Evolutionary conservation across 2,113 vertebrate species (phyloP).

Genomic region (Carettochelys insculpta): DNA sequence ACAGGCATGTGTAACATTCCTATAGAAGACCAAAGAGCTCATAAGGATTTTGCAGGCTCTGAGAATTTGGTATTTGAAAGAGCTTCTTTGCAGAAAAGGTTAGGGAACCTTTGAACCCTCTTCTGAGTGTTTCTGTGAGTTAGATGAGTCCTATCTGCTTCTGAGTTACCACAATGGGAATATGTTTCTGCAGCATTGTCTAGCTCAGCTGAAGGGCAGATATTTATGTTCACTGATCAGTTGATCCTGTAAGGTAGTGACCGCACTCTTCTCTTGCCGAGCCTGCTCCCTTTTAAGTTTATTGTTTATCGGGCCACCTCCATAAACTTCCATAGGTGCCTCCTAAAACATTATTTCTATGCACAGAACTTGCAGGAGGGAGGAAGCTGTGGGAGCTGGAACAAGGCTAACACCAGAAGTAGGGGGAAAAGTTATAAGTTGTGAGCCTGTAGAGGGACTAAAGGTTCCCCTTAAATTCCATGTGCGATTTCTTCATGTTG

Average conservation of each 20-base stretch:
- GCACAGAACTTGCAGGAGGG: not conserved
- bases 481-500: not conserved
- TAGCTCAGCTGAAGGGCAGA: not conserved
- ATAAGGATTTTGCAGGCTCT: conserved; percentile 45
- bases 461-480: not conserved
- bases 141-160: not conserved
- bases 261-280: not conserved
- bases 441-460: not conserved
- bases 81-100: conserved; percentile 25
- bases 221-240: not conserved
- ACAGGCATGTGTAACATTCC: not conserved
- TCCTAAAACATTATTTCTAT: not conserved
- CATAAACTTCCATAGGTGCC: not conserved
- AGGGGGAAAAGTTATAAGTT: not conserved
- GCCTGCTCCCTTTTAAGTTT: not conserved
- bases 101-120: not conserved
- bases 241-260: not conserved
- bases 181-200: not conserved
- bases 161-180: accelerated
- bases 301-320: not conserved
- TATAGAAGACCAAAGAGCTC: not conserved
- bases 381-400: not conserved
- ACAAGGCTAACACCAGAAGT: not conserved
- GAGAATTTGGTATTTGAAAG: conserved; percentile 44
- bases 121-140: not conserved